phyloP scores from a whole-genome alignment of 1,140 invertebrate genomes.

The Magallana ariakensis region DNA sequence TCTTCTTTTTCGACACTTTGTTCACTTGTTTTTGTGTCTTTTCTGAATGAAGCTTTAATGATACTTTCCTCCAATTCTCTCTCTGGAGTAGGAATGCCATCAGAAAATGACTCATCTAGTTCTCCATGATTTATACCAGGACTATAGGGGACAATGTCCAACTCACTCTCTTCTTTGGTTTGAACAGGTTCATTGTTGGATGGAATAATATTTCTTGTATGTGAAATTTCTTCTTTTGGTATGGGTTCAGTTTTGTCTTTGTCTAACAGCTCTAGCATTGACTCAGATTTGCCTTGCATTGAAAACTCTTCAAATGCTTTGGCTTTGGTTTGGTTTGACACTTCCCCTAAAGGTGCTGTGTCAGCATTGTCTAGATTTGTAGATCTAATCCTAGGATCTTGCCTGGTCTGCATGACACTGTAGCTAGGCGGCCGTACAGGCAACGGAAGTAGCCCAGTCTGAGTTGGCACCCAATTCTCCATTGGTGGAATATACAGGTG shows the following conservation, averaged over 20 bases:
- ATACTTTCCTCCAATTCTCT: constrained; percentile 20
- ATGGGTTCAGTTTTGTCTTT: too few species aligned
- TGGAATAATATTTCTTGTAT: neutral
- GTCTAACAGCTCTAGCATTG: too few species aligned
- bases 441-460: neutral
- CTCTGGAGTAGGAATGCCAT: neutral
- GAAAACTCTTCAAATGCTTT: neutral
- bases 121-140: neutral
- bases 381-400: neutral
- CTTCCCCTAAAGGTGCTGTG: neutral
- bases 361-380: neutral
- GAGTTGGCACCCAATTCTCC: neutral
- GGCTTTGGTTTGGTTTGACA: neutral
- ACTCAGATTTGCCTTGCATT: neutral
- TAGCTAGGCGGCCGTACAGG: neutral
- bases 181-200: too few species aligned
- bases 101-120: neutral
- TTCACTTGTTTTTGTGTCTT: neutral
- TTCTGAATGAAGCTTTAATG: constrained; percentile 19
- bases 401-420: neutral
- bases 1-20: neutral
- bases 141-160: neutral
- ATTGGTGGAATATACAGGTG: constrained; percentile 19
- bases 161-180: neutral
- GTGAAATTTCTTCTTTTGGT: neutral